Evolutionary conservation across 1,140 invertebrate genomes (phyloP).

Genomic region (Zaprionus africanus): DNA sequence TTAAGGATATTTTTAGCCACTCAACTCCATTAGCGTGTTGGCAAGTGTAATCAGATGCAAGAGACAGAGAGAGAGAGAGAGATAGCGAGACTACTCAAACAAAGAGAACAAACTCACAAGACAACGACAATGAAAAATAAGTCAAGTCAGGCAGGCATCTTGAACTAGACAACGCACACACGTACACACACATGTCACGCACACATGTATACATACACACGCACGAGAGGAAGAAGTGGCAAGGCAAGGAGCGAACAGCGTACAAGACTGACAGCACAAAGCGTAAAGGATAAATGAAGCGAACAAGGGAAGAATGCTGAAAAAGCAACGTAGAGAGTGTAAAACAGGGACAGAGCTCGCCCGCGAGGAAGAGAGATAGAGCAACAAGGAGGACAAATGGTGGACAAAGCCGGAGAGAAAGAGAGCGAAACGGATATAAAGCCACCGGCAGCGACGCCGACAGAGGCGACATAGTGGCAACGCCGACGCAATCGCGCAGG

Average conservation of each 20-base stretch:
- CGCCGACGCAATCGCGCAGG: slow-evolving; percentile 73
- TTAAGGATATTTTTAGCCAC: slow-evolving; percentile 39
- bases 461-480: slow-evolving; percentile 71
- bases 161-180: slow-evolving; percentile 36
- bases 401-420: slow-evolving; percentile 28
- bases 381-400: not conserved
- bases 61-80: not conserved
- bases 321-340: slow-evolving; percentile 46
- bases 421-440: slow-evolving; percentile 74
- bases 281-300: slow-evolving; percentile 72
- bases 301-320: slow-evolving; percentile 59
- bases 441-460: slow-evolving; percentile 69
- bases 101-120: slow-evolving; percentile 54
- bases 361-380: slow-evolving; percentile 22
- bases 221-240: slow-evolving; percentile 32
- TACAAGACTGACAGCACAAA: slow-evolving; percentile 62
- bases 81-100: slow-evolving; percentile 51
- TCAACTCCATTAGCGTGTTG: slow-evolving; percentile 62
- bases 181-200: slow-evolving; percentile 14
- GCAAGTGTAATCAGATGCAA: slow-evolving; percentile 73
- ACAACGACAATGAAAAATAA: slow-evolving; percentile 73
- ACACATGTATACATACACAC: slow-evolving; percentile 26
- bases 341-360: slow-evolving; percentile 43
- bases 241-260: slow-evolving; percentile 36
- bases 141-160: slow-evolving; percentile 66